A percentile compares a stretch with the other conserved stretches of the same genome.
phyloP scores from a whole-genome alignment of 2,797 vertebrate genomes.

The Acanthiza pusilla region DNA sequence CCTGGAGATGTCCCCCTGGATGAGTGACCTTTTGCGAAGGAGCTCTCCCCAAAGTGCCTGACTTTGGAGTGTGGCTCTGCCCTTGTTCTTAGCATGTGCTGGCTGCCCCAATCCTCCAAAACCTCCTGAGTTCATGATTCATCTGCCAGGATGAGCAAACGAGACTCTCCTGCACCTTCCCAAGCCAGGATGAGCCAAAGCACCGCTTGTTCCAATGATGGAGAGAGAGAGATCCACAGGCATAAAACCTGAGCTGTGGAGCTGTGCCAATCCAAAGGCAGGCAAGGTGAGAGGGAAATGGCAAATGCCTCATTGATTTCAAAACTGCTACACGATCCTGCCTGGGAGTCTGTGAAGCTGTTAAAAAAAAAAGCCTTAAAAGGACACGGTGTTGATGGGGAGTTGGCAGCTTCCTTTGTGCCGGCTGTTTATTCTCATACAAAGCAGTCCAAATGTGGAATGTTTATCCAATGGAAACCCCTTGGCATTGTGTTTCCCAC shows the following conservation, averaged over 20 bases:
- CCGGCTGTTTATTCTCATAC: neutral
- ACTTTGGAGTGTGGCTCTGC: neutral
- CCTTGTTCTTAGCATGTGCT: neutral
- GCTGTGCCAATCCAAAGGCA: neutral
- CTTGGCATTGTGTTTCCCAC: neutral
- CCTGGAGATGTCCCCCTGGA: neutral
- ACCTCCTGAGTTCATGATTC: neutral
- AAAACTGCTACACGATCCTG: slow-evolving; percentile 32
- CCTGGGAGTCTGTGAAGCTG: neutral
- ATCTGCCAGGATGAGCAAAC: neutral
- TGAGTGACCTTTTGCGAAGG: neutral
- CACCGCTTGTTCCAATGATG: fast-evolving
- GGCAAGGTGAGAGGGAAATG: slow-evolving; percentile 28
- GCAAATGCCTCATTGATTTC: slow-evolving; percentile 26
- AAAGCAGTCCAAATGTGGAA: neutral
- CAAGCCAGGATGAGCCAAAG: neutral
- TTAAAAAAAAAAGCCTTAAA: neutral
- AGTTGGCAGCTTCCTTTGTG: neutral
- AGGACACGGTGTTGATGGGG: neutral
- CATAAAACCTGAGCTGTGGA: neutral
- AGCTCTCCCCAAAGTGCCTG: neutral
- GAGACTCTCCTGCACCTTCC: neutral
- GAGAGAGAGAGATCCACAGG: neutral
- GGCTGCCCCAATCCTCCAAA: neutral
- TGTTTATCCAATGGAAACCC: slow-evolving; percentile 18